Evolutionary conservation across 2,888 invertebrate genomes (phyloP).

Genomic region (Muscina levida): DNA sequence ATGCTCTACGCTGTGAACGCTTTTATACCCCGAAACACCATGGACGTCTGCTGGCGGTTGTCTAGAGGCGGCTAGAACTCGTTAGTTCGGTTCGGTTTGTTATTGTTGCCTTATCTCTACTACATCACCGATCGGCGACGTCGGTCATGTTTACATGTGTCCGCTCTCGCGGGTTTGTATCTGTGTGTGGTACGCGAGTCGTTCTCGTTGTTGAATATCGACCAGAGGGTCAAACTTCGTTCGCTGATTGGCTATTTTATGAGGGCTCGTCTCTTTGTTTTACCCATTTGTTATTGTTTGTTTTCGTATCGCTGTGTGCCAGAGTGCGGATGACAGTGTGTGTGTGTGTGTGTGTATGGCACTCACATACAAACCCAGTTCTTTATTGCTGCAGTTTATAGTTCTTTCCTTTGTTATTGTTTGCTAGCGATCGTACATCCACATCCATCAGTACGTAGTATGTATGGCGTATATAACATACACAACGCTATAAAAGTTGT

Average conservation of each 20-base stretch:
- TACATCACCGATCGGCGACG: conserved; percentile 60
- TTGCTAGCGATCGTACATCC: conserved; percentile 2
- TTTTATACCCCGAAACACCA: conserved; percentile 73
- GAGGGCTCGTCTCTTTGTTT: conserved; percentile 74
- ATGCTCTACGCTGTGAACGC: conserved; percentile 65
- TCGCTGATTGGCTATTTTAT: conserved; percentile 71
- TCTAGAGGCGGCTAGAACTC: conserved; percentile 69
- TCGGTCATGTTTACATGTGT: conserved; percentile 15
- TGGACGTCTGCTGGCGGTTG: conserved; percentile 20
- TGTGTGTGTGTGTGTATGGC: conserved; percentile 7
- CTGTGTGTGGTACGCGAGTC: background rate
- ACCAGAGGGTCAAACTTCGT: conserved; percentile 68
- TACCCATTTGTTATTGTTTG: conserved; percentile 43
- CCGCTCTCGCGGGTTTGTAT: background rate
- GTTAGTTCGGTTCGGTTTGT: conserved; percentile 61
- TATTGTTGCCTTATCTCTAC: conserved; percentile 59
- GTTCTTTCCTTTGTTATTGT: conserved; percentile 11
- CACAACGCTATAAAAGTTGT: background rate
- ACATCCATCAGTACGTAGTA: too few species aligned
- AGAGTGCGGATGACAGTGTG: background rate
- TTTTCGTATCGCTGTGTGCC: conserved; percentile 27
- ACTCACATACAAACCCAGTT: background rate
- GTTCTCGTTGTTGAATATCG: conserved; percentile 42
- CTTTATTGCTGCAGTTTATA: conserved; percentile 27
- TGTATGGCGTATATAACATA: too few species aligned